Evolutionary conservation across 92 coral and sea anemone species (phyloP), one percentile per base, ranked within the genome.

Genomic region (Phenganax stokvisi): DNA sequence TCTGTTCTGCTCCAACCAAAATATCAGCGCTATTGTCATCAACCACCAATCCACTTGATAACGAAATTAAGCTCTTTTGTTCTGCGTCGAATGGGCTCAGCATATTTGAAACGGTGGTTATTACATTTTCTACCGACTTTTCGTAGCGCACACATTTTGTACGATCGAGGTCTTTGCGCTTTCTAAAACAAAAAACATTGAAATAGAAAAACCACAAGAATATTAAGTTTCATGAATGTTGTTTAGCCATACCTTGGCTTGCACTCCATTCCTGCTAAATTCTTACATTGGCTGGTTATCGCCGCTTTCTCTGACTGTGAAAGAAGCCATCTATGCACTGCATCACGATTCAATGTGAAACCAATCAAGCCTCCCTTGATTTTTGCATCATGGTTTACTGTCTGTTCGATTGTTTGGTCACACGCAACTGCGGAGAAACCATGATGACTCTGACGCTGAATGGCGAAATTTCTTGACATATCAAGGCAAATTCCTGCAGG

Each of bases 251-350:
- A 83, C 83, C 83, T 7, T 83, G 86, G 86, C 65, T 30, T 83
- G 63, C 83, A 75, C 73, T 31, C 51, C 13, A 28, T 59, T 10
- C 83, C 86, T 54, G 86, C 86, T 74, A 83, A 74, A 54, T 1
- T 11, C 53, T 72, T 83, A 74, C 86, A 83, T 65, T 47, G 67
- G 7, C 63, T 20, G 20, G 76, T 84, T 47, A 84, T 76, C 66
- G 86, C 74, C 29, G 86, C 86, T 54, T 81, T 76, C 76, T 84
- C 86, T 0, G 86, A 76, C 30, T 84, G 86, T 29, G 83, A 84
- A 16, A 84, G 56, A 37, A 83, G 75, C 83, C 86, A 83, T 73
- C 75, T 47, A 15, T 83, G 83, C 3, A 75, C 86, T 8, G 86
- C 37, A 6, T 28, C 53, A 31, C 62, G 83, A 83, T 83, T 83